Evolutionary conservation across 2,113 vertebrate species (phyloP), one percentile per base, ranked within the genome.

Genomic region (Nothocercus nigrocapillus): DNA sequence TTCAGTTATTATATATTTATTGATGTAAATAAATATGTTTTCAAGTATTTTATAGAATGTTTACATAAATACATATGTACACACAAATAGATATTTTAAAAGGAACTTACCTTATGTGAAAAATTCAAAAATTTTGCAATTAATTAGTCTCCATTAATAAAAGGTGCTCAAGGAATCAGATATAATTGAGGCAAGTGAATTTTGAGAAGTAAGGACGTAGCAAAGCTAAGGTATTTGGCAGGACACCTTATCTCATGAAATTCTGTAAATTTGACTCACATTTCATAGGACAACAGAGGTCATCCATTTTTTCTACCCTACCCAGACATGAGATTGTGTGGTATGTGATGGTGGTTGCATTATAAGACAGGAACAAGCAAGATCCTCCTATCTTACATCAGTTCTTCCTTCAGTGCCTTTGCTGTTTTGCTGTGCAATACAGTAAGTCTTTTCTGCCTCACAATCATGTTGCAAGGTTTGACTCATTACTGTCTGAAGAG

Each of bases 381-480:
- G 19, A 84, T 20, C 69, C 18, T 90, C 51, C 76, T 79, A 73
- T 47, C 42, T 88, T 70, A 83, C 30, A 18, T 76, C 58, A 36
- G 20, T 32, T 45, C 68, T 24, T 75, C 59, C 64, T 67, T 51
- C 45, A 72, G 54, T 18, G 51, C 20, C 56, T 67, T 85, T 63
- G 12, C 38, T 69, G 40, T 67, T 59, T 36, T 54, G 40, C n/a
- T 67, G 56, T 8, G 80, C 56, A 73, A 75, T 75, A 68, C 5
- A 20, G 12, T 58, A 69, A 16, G 22, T 13, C 18, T 64, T 34
- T 72, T 90, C 25, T 61, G 77, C 53, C 58, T 73, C 77, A 66
- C 13, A 62, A 13, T 9, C 2, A 0, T 14, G 30, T 7, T 34
- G 14, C 32, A 72, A 61, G 0, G 5, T 61, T n/a, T 66, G 58